A percentile compares a stretch with the other conserved stretches of the same genome.
phyloP scores from a whole-genome alignment of 2,113 vertebrate genomes.

The Myxocyprinus asiaticus region DNA sequence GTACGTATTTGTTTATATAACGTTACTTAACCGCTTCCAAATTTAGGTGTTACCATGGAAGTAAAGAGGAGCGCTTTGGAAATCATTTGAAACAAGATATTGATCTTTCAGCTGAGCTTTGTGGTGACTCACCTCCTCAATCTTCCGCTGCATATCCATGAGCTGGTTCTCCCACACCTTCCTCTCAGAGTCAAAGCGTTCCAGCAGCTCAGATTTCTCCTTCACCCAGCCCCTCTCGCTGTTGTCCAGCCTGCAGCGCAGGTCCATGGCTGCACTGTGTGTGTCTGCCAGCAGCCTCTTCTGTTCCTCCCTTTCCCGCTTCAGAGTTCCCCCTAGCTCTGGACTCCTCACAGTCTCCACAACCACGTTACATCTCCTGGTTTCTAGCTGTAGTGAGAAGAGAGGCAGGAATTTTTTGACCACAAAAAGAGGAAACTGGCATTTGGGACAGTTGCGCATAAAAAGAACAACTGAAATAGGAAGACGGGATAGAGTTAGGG shows the following conservation, averaged over 20 bases:
- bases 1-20: conserved; percentile 22
- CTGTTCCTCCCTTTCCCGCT: conserved; percentile 75
- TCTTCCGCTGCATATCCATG: conserved; percentile 94
- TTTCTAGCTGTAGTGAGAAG: conserved; percentile 67
- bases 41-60: conserved; percentile 30
- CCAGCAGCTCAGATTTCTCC: conserved; percentile 90
- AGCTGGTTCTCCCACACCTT: conserved; percentile 95
- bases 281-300: conserved; percentile 74
- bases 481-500: no score
- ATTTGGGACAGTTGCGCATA: background rate
- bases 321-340: conserved; percentile 68
- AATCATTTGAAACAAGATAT: conserved; percentile 16
- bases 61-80: background rate
- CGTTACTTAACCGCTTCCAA: conserved; percentile 11
- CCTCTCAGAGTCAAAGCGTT: conserved; percentile 91
- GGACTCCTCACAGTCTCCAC: conserved; percentile 62
- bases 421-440: conserved; percentile 13
- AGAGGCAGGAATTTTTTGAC: conserved; percentile 11
- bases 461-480: no score
- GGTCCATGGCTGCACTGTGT: conserved; percentile 82
- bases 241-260: conserved; percentile 81
- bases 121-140: conserved; percentile 85
- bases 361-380: conserved; percentile 55
- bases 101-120: conserved; percentile 8
- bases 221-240: conserved; percentile 84